Base-by-base conservation (phyloP, 2,113 vertebrate genomes). In the Colius striatus region DNA sequence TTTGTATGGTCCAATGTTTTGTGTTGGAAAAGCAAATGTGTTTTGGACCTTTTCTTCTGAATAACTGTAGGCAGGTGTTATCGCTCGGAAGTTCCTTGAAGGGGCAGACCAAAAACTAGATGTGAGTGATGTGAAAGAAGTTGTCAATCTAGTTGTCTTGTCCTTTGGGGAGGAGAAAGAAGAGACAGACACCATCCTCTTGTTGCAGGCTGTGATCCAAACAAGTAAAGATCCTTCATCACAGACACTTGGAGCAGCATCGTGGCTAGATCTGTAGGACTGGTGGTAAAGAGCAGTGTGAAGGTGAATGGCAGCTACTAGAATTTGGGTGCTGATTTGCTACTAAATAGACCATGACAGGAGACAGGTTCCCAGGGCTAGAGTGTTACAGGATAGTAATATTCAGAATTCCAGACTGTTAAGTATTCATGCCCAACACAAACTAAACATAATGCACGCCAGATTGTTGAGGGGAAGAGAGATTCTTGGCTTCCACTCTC, bases 321-420 rank as follows among this genome's bases (percentile, higher is more conserved):
- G 23, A 0, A 1, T 29, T 13, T 15, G 47, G 4, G 13, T 55
- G 41, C 13, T 73, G 26, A 50, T 61, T 18, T 81, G 47, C 22
- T 55, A 10, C 26, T 61, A 45, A 73, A 30, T 10, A 78, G 20
- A 55, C 13, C 5, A 4, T 5, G 7, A 2, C 26, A 22, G 38
- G 58, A 61, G 27, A 29, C 11, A 10, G 0, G 1, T 21, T 45
- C 14, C 4, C 7, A 23, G 32, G 27, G 14, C 25, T 41, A 10
- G 50, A 16, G 29, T 41, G 23, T 30, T 45, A 32, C 16, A 18
- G 5, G 45, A 30, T 9, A 15, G 29, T 1, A 14, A 23, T 32
- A 72, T 16, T 50, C 43, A 30, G 80, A 87, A 62, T 20, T 8
- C 29, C 29, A 11, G 4, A 65, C 26, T 21, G 34, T 55, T 22